Conservation (phyloP, 1,140 invertebrate species). For the Drosophila setifemur region DNA sequence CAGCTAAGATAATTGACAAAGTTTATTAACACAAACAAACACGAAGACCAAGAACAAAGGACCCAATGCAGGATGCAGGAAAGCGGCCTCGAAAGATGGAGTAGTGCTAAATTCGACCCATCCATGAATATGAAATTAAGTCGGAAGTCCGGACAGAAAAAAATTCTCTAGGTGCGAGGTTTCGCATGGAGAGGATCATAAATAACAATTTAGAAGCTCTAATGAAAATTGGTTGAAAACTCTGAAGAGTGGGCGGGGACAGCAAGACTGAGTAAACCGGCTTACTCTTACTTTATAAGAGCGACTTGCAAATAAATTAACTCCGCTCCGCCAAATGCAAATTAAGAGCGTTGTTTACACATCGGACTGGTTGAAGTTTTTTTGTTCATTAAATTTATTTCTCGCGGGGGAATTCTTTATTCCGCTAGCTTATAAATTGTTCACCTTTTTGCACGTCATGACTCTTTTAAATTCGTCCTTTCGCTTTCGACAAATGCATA, state of each 20-base stretch:
- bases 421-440: slow-evolving; percentile 55
- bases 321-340: slow-evolving; percentile 40
- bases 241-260: slow-evolving; percentile 7
- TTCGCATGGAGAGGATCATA: slow-evolving; percentile 44
- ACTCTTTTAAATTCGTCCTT: slow-evolving; percentile 44
- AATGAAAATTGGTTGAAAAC: slow-evolving; percentile 73
- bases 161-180: slow-evolving; percentile 3
- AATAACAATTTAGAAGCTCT: slow-evolving; percentile 79
- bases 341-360: slow-evolving; percentile 66
- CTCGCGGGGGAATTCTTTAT: slow-evolving; percentile 23
- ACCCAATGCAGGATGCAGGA: slow-evolving; percentile 8
- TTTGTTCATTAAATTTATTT: slow-evolving; percentile 44
- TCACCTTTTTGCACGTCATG: slow-evolving; percentile 22
- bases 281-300: slow-evolving; percentile 34
- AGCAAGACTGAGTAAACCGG: slow-evolving; percentile 31
- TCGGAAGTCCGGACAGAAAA: slow-evolving; percentile 13
- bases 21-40: slow-evolving; percentile 67
- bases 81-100: slow-evolving; percentile 28
- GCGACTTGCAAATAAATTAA: slow-evolving; percentile 64
- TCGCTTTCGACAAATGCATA: slow-evolving; percentile 53
- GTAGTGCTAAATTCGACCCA: slow-evolving; percentile 56
- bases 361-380: slow-evolving; percentile 31
- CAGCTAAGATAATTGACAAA: slow-evolving; percentile 72
- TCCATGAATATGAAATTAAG: slow-evolving; percentile 74
- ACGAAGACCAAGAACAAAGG: background rate